Evolutionary conservation across 2,113 vertebrate genomes (phyloP).

Genomic region (Glareola pratincola): DNA sequence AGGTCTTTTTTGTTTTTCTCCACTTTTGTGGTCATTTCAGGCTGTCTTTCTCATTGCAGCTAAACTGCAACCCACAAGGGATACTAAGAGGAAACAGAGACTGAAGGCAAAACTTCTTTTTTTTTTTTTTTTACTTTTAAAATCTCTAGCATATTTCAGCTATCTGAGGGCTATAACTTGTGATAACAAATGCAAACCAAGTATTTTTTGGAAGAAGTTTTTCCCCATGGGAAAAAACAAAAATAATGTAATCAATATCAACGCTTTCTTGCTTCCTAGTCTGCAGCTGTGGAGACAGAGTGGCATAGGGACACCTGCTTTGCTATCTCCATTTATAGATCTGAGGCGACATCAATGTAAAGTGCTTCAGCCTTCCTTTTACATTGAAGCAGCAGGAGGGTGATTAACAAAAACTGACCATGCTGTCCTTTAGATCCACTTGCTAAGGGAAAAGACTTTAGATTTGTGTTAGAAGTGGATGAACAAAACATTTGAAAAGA

Average conservation of each 20-base stretch:
- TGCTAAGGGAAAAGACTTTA: background rate
- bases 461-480: accelerated
- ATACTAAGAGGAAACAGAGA: background rate
- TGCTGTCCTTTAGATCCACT: background rate
- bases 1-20: accelerated
- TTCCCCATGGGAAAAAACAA: background rate
- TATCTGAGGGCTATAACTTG: background rate
- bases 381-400: background rate
- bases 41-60: background rate
- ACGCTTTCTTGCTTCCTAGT: background rate
- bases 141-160: background rate
- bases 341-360: background rate
- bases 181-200: background rate
- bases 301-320: background rate
- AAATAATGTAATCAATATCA: background rate
- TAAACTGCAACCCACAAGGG: background rate
- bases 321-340: background rate
- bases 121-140: background rate
- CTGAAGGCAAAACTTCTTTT: background rate
- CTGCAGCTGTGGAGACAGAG: background rate
- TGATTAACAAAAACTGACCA: background rate
- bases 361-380: background rate
- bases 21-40: background rate
- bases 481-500: background rate
- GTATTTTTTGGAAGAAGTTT: background rate